Evolutionary conservation across 2,797 vertebrate species (phyloP), one percentile per base, ranked within the genome.

Genomic region (Petrocephalus schoutedeni): DNA sequence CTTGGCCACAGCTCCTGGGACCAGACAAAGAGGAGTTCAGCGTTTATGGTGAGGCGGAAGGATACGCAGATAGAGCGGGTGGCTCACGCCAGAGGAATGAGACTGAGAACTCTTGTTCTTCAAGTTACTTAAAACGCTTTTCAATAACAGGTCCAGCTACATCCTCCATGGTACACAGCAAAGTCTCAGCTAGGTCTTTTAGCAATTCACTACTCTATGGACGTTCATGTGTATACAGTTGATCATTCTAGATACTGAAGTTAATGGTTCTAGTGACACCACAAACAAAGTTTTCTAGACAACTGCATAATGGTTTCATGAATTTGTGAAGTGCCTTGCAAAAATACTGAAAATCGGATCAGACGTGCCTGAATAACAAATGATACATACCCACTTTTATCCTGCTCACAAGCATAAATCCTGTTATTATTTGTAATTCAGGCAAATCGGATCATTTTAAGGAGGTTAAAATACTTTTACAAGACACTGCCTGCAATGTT

Each of bases 1-100:
- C 89, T 94, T 95, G 61, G 93, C 64, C 3, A 89, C 91, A 16
- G 89, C 88, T 51, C 91, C 91, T 32, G 91, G 9, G 1, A 89
- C 93, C 94, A 61, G 8, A 91, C 19, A 89, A 28, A 6, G 45
- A 88, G n/a, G 32, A 23, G 61, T 14, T 64, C 5, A 59, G 56
- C 12, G 9, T 14, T 86, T 2, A 28, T 10, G 4, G n/a, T 49
- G 4, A 28, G 3, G 49, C 2, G 19, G 49, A 41, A 2, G 4
- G 67, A 5, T 3, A 0, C 36, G 16, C 10, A 32, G 28, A 32
- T 36, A 41, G 71, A 77, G 58, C 6, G 6, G 19, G n/a, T 1
- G 58, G 58, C 7, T n/a, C 19, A 61, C 14, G 14, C n/a, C 4
- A 6, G 58, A n/a, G n/a, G 58, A 21, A 61, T 61, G n/a, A 61